phyloP scores from a whole-genome alignment of 64 coral and sea anemone genomes.

The Montipora efflorescens region DNA sequence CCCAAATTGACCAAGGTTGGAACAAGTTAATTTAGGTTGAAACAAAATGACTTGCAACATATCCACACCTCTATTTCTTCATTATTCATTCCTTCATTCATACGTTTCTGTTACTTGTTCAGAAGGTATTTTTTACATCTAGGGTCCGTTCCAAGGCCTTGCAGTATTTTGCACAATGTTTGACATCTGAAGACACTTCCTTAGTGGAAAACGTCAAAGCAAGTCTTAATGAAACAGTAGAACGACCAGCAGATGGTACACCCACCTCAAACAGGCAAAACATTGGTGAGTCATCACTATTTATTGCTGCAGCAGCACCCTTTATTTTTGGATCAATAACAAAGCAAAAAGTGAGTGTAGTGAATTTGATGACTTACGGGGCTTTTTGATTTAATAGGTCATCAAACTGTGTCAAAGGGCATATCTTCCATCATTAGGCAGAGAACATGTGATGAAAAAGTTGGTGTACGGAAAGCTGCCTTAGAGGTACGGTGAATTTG shows the following conservation, averaged over 20 bases:
- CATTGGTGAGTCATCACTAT: not conserved
- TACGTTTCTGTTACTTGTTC: too few relatives aligned
- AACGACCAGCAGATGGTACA: slow-evolving; percentile 35
- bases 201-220: slow-evolving; percentile 62
- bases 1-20: too few relatives aligned
- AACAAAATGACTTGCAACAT: too few relatives aligned
- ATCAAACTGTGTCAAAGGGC: slow-evolving; percentile 18
- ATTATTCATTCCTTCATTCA: too few relatives aligned
- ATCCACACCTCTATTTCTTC: too few relatives aligned
- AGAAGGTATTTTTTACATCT: not conserved
- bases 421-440: slow-evolving; percentile 84
- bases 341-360: not conserved
- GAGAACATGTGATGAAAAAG: slow-evolving; percentile 96
- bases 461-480: slow-evolving; percentile 93
- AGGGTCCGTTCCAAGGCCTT: slow-evolving; percentile 96
- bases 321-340: too few relatives aligned
- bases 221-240: slow-evolving; percentile 67
- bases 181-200: slow-evolving; percentile 56
- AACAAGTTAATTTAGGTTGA: too few relatives aligned
- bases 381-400: slow-evolving; percentile 14
- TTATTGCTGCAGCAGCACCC: not conserved
- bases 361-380: not conserved
- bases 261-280: slow-evolving; percentile 20
- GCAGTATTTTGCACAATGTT: slow-evolving; percentile 85
- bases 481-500: slow-evolving; percentile 58